A percentile compares a stretch with the other conserved stretches of the same genome.
Evolutionary conservation across 2,113 vertebrate species (phyloP).

Genomic region (Corvus hawaiiensis): DNA sequence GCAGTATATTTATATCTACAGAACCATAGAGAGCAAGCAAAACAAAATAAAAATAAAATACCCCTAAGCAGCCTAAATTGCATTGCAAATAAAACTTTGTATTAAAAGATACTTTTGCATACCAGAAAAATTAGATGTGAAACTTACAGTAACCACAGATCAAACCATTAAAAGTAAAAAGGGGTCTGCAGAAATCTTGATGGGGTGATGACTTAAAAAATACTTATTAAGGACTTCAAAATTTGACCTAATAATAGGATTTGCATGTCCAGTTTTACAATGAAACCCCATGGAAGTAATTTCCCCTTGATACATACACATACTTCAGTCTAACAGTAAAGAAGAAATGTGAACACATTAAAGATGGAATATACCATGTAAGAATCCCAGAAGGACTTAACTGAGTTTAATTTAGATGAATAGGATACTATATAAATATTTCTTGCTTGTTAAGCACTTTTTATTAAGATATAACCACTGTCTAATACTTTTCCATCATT

Average conservation of each 20-base stretch:
- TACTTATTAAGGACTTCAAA: background rate
- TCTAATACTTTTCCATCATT: conserved; percentile 35
- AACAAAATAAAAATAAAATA: conserved; percentile 47
- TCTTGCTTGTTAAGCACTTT: conserved; percentile 60
- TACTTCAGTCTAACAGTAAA: conserved; percentile 28
- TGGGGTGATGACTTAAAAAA: background rate
- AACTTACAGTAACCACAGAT: background rate
- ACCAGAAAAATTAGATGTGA: conserved; percentile 1
- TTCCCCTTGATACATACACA: conserved; percentile 21
- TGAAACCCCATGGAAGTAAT: background rate
- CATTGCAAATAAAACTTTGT: conserved; percentile 35
- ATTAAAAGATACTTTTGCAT: conserved; percentile 33
- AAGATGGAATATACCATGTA: conserved; percentile 12
- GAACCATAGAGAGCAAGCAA: conserved; percentile 6
- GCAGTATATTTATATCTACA: background rate
- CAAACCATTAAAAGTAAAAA: background rate
- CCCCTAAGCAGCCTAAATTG: conserved; percentile 4
- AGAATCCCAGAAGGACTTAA: conserved; percentile 27
- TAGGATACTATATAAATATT: conserved; percentile 51
- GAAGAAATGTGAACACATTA: conserved; percentile 33
- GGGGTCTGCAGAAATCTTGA: background rate
- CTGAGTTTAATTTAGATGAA: conserved; percentile 62
- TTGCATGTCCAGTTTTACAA: conserved; percentile 16
- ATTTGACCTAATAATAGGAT: conserved; percentile 13
- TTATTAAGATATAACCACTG: conserved; percentile 56